Percentiles rank a stretch among this genome's conserved stretches.
Evolutionary conservation across 2,797 vertebrate species (phyloP).

Genomic region (Hozukius guyotensis): DNA sequence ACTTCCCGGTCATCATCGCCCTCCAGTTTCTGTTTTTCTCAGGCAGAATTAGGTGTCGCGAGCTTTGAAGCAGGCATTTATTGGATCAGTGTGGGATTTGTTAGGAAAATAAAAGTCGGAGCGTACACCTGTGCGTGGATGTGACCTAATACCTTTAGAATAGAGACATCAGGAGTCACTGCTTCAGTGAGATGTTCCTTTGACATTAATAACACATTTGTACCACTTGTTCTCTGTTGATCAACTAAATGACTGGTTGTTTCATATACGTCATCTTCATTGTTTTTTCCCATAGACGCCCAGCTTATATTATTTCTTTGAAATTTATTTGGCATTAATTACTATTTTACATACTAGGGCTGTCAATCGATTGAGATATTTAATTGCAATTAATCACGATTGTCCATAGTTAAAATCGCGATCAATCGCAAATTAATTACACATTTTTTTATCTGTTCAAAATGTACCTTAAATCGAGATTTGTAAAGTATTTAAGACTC

Average conservation of each 20-base stretch:
- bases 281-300: neutral
- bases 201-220: neutral
- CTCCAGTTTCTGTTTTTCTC: neutral
- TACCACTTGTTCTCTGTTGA: neutral
- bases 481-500: no score
- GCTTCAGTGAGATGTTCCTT: neutral
- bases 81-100: conserved; percentile 26
- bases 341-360: neutral
- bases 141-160: conserved; percentile 21
- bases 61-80: conserved; percentile 16
- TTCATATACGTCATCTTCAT: neutral
- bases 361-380: no score
- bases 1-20: conserved; percentile 37
- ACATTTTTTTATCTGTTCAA: no score
- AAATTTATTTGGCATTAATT: neutral
- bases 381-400: no score
- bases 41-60: conserved; percentile 8
- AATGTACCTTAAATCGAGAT: no score
- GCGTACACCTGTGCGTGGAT: conserved; percentile 5
- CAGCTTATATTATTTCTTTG: no score
- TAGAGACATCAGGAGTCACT: neutral
- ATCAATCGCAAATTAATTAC: no score
- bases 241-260: neutral
- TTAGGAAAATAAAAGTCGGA: neutral
- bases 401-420: no score